These are phyloP conservation scores for Stictonetta naevosa DNA, from an alignment of 2,113 vertebrate genomes.

Conservation along the genomic window DNA sequence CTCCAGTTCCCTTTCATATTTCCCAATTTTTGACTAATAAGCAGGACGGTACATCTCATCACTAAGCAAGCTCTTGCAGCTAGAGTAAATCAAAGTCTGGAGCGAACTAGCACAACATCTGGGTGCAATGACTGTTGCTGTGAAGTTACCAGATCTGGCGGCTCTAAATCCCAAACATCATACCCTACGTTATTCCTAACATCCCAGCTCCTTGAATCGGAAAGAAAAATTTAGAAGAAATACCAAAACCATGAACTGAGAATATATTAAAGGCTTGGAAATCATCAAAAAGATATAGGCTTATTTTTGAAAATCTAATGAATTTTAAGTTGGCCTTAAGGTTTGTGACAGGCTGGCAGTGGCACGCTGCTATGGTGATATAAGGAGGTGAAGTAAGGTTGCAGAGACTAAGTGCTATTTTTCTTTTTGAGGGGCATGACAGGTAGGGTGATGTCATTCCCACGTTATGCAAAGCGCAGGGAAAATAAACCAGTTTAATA, in stretches of 20 bases:
- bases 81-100: background rate
- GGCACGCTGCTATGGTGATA: accelerated
- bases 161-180: background rate
- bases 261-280: background rate
- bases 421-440: background rate
- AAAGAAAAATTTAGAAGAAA: background rate
- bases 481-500: background rate
- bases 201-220: background rate
- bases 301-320: background rate
- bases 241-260: background rate
- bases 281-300: background rate
- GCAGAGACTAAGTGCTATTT: background rate
- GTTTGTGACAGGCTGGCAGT: background rate
- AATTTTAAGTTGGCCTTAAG: background rate
- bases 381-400: no score
- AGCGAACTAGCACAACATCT: background rate
- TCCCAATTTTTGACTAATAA: background rate
- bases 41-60: background rate
- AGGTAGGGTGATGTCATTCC: background rate
- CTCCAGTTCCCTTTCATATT: background rate
- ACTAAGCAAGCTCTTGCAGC: background rate
- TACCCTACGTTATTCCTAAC: background rate
- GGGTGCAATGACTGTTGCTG: background rate
- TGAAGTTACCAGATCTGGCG: background rate
- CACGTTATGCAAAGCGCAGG: accelerated